Evolutionary conservation across 2,797 vertebrate genomes (phyloP).

Genomic region (Leucoraja ocellata): DNA sequence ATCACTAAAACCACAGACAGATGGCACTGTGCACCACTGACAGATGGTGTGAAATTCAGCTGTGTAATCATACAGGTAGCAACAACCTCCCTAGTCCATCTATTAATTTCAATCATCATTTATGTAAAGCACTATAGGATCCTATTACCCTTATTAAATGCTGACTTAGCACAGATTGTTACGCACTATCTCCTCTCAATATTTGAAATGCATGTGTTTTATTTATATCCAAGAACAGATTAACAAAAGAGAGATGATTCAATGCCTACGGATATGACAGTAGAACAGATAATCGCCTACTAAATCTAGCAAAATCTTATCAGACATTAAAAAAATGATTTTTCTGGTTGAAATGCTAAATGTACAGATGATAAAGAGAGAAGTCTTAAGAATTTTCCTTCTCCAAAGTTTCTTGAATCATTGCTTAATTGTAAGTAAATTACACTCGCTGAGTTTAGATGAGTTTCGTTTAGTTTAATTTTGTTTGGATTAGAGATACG

Average conservation of each 20-base stretch:
- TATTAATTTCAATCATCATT: not conserved
- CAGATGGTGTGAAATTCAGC: conserved; percentile 34
- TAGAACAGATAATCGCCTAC: too few relatives aligned
- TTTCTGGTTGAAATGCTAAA: not conserved
- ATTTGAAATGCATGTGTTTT: not conserved
- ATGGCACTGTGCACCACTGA: conserved; percentile 37
- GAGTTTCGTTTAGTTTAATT: too few relatives aligned
- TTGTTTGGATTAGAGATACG: too few relatives aligned
- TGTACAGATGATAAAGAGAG: not conserved
- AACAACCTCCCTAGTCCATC: not conserved
- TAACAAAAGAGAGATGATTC: too few relatives aligned
- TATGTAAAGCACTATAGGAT: not conserved
- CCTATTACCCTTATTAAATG: not conserved
- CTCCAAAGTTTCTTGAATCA: not conserved
- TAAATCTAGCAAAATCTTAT: not conserved
- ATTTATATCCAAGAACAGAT: not conserved
- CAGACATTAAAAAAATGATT: not conserved
- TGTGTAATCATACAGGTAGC: conserved; percentile 28
- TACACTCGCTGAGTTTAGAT: not conserved
- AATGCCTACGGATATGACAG: not conserved
- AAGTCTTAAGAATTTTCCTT: not conserved
- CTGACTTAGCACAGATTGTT: not conserved
- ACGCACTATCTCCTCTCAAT: not conserved
- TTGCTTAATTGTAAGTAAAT: not conserved
- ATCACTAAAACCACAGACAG: conserved; percentile 33